phyloP scores from a whole-genome alignment of 2,888 invertebrate genomes.

The Patella ulyssiponensis region DNA sequence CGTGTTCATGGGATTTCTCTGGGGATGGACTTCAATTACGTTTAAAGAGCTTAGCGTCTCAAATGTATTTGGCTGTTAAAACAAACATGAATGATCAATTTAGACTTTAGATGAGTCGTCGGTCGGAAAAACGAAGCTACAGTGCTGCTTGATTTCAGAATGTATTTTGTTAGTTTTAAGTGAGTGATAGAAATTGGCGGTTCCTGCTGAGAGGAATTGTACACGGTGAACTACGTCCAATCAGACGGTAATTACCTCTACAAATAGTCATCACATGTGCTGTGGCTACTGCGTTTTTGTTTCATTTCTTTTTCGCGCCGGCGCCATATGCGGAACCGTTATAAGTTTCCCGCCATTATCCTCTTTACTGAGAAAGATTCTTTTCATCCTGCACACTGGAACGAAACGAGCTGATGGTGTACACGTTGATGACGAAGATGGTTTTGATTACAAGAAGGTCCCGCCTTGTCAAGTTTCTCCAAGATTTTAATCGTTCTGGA shows the following conservation, averaged over 20 bases:
- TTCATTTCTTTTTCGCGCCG: constrained; percentile 16
- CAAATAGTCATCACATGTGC: constrained; percentile 28
- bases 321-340: constrained; percentile 17
- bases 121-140: not conserved
- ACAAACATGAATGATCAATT: constrained; percentile 30
- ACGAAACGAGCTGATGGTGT: too few relatives aligned
- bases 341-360: too few relatives aligned
- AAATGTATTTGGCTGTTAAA: constrained; percentile 32
- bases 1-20: constrained; percentile 21
- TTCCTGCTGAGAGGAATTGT: constrained; percentile 23
- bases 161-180: constrained; percentile 24
- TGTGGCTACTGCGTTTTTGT: constrained; percentile 17
- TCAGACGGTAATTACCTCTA: constrained; percentile 24
- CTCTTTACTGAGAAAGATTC: too few relatives aligned
- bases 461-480: not conserved
- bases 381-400: too few relatives aligned
- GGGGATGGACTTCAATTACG: constrained; percentile 28
- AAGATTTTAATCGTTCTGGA: constrained; percentile 5
- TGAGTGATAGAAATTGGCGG: constrained; percentile 24
- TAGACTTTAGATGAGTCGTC: constrained; percentile 9
- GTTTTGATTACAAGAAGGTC: too few relatives aligned
- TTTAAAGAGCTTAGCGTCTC: constrained; percentile 26
- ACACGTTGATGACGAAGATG: too few relatives aligned
- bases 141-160: not conserved
- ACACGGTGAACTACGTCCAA: constrained; percentile 10